A percentile compares a stretch with the other conserved stretches of the same genome.
phyloP scores from a whole-genome alignment of 2,797 vertebrate species.

The Anguilla pacifica region DNA sequence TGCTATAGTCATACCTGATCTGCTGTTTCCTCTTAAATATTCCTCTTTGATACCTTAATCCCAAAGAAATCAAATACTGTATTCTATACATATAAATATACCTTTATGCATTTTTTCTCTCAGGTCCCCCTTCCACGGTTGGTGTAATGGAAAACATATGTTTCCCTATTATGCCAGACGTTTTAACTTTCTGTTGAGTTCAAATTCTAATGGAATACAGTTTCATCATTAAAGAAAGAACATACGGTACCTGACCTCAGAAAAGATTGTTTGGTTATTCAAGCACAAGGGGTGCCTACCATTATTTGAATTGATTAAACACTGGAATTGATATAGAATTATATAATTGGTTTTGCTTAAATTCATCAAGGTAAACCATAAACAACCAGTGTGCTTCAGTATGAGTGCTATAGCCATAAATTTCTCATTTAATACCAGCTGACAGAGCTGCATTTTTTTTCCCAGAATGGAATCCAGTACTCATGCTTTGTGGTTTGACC shows the following conservation, averaged over 20 bases:
- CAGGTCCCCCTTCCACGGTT: neutral
- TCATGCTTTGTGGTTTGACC: slow-evolving; percentile 5
- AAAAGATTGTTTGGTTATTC: neutral
- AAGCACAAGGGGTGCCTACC: neutral
- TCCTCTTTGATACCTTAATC: neutral
- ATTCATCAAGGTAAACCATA: neutral
- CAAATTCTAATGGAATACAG: neutral
- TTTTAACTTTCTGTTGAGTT: slow-evolving; percentile 18
- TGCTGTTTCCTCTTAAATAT: neutral
- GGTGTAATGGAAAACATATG: slow-evolving; percentile 15
- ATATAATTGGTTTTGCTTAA: neutral
- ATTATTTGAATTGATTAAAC: neutral
- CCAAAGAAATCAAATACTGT: slow-evolving; percentile 9
- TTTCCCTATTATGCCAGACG: neutral
- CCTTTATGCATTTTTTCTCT: neutral
- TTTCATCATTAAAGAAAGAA: slow-evolving; percentile 15
- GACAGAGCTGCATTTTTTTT: neutral
- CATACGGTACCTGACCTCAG: slow-evolving; percentile 8
- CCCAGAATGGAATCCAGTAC: neutral
- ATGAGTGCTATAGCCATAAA: neutral
- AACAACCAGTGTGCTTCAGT: neutral
- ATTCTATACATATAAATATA: neutral
- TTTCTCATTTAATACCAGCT: neutral
- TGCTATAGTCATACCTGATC: neutral
- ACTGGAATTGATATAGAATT: neutral